Evolutionary conservation across 1,140 invertebrate species (phyloP).

Genomic region (Sycobia sp.): DNA sequence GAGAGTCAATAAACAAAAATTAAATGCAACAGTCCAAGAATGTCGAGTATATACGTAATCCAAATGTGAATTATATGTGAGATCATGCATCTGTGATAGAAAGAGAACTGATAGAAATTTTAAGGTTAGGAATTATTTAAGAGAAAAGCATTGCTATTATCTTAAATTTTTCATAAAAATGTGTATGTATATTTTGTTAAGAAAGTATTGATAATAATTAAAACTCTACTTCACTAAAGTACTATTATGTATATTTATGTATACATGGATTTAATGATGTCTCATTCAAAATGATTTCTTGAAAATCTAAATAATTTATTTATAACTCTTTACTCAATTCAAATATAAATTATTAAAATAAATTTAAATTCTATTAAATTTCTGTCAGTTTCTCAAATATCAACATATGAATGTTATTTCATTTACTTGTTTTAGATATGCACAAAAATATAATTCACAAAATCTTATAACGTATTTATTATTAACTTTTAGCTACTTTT

Average conservation of each 20-base stretch:
- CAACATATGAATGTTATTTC: background rate
- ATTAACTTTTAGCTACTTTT: constrained; percentile 17
- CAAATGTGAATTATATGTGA: constrained; percentile 16
- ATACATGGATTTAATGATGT: no score
- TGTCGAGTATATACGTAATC: constrained; percentile 11
- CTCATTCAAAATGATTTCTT: background rate
- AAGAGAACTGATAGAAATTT: constrained; percentile 1
- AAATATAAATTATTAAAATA: background rate
- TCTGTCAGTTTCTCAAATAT: constrained; percentile 7
- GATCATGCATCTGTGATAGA: background rate
- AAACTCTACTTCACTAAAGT: no score
- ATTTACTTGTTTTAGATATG: constrained; percentile 6
- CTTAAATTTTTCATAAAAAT: no score
- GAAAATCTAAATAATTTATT: background rate
- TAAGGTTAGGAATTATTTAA: background rate
- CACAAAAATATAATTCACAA: constrained; percentile 19
- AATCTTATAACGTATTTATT: constrained; percentile 3
- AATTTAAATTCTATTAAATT: background rate
- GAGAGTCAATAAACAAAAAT: constrained; percentile 53
- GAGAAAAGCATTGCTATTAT: background rate
- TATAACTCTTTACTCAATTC: background rate
- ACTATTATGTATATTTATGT: no score
- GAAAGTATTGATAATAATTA: no score
- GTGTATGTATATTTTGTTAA: no score
- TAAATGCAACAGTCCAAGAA: background rate